Evolutionary conservation across 2,888 invertebrate species (phyloP), one percentile per base, ranked within the genome.

Genomic region (Liopterus haemorrhoidalis): DNA sequence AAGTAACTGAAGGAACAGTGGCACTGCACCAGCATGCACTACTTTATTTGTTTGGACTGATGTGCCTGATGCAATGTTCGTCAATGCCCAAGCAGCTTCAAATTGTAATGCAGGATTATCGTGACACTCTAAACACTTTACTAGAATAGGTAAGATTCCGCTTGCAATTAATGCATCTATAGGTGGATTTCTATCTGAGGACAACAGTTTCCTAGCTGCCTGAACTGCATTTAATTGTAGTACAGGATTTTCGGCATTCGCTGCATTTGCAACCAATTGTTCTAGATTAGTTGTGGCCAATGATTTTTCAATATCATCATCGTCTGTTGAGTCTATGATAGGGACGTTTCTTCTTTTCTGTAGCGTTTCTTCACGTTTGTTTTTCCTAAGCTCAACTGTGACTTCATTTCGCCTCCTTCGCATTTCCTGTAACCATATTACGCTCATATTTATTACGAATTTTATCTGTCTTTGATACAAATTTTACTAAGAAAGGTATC

Each of bases 141-240:
- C 67, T 59, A 99, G 78, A 59, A 95, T 87, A 36, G 97, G 96
- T 57, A 99, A 77, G 63, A 99, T 95, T 55, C 94, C 94, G 65
- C 90, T 89, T 31, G 81, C 75, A 59, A 99, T 97, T 54, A 99
- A 75, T 52, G 89, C 88, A 72, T 99, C 94, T 60, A 99, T 97
- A 15, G 99, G 97, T 55, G 99, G 99, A 75, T 97, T 97, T 60
- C 92, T 83, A 69, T 99, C 97, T 53, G 94, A 94, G 5, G 96
- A 97, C 22, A 99, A 75, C 57, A 99, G 74, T 70, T 96, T 97
- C 56, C 97, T 80, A 49, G 94, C 94, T 41, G 91, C 85, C 69
- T 96, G 95, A 16, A 99, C 94, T 40, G 96, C 95, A 55, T 78
- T 76, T 56, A 96, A 76, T 69, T 95, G 93, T 55, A 83, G 76